Percentiles rank a stretch among this genome's conserved stretches.
Evolutionary conservation across 2,797 vertebrate genomes (phyloP).

Genomic region (Apogon talboti): DNA sequence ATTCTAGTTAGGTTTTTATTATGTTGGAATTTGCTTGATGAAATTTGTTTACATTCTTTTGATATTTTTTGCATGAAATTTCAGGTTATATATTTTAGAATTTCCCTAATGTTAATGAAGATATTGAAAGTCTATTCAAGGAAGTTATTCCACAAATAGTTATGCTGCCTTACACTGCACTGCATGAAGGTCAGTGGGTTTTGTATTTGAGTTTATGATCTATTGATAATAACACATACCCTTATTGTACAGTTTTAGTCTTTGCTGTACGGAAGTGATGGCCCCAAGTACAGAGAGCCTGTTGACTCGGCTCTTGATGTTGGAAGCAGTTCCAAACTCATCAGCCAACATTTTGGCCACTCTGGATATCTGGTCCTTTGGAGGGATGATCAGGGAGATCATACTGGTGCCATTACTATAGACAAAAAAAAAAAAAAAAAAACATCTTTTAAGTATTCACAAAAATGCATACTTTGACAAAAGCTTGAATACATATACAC

Average conservation of each 20-base stretch:
- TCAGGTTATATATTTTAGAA: too few relatives aligned
- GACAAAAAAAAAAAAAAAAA: constrained; percentile 23
- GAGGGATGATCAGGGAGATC: constrained; percentile 99
- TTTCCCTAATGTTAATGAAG: too few relatives aligned
- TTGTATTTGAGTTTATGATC: background rate
- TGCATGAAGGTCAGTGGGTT: background rate
- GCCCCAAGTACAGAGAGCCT: constrained; percentile 98
- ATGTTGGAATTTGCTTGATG: too few relatives aligned
- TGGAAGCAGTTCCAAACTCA: constrained; percentile 98
- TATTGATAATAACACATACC: constrained; percentile 81
- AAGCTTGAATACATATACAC: background rate
- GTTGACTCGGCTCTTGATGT: constrained; percentile 99
- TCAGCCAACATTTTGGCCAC: constrained; percentile 99
- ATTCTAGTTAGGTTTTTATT: too few relatives aligned
- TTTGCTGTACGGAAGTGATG: constrained; percentile 99
- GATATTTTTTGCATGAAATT: too few relatives aligned
- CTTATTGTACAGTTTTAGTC: constrained; percentile 99
- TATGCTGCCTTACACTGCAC: background rate
- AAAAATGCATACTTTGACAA: background rate
- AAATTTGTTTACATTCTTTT: too few relatives aligned
- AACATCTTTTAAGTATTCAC: constrained; percentile 6
- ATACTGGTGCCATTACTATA: constrained; percentile 99
- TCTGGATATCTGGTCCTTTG: constrained; percentile 99
- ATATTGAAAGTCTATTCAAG: too few relatives aligned
- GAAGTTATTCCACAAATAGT: too few relatives aligned